phyloP scores from a whole-genome alignment of 2,113 vertebrate genomes.

The Neodontobutis hainanensis region DNA sequence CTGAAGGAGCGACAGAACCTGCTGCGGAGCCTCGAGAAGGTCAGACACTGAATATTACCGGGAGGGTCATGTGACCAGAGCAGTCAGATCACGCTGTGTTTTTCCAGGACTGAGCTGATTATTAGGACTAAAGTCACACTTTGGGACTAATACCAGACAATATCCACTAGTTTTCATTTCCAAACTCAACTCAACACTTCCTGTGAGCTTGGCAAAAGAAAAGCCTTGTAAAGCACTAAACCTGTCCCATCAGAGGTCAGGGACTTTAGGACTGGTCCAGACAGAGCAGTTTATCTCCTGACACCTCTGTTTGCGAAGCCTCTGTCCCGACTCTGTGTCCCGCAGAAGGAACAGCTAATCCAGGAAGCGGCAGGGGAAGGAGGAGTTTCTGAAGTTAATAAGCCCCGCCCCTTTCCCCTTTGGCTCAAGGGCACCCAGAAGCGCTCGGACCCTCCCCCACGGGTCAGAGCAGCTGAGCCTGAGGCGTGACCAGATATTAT shows the following conservation, averaged over 20 bases:
- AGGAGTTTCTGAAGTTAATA: slow-evolving; percentile 42
- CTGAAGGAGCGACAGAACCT: slow-evolving; percentile 95
- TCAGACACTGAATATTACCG: slow-evolving; percentile 63
- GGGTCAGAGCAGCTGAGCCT: slow-evolving; percentile 44
- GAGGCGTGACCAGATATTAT: too few species aligned
- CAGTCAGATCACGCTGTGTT: too few species aligned
- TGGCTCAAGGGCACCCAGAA: slow-evolving; percentile 55
- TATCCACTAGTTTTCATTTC: too few species aligned
- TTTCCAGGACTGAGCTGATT: too few species aligned
- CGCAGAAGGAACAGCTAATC: slow-evolving; percentile 56
- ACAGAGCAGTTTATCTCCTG: neutral
- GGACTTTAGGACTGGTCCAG: too few species aligned
- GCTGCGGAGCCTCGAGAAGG: slow-evolving; percentile 95
- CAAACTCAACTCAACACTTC: too few species aligned
- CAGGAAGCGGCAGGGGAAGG: slow-evolving; percentile 36
- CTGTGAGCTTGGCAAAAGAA: too few species aligned
- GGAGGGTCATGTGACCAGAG: too few species aligned
- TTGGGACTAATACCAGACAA: too few species aligned
- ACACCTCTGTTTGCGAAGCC: slow-evolving; percentile 2
- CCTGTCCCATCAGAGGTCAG: too few species aligned
- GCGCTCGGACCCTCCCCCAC: slow-evolving; percentile 52
- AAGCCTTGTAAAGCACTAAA: too few species aligned
- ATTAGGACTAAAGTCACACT: too few species aligned
- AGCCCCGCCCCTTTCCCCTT: neutral
- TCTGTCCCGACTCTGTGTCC: slow-evolving; percentile 42